Evolutionary conservation across 92 coral and sea anemone genomes (phyloP), one percentile per base, ranked within the genome.

Genomic region (Phenganax marumi): DNA sequence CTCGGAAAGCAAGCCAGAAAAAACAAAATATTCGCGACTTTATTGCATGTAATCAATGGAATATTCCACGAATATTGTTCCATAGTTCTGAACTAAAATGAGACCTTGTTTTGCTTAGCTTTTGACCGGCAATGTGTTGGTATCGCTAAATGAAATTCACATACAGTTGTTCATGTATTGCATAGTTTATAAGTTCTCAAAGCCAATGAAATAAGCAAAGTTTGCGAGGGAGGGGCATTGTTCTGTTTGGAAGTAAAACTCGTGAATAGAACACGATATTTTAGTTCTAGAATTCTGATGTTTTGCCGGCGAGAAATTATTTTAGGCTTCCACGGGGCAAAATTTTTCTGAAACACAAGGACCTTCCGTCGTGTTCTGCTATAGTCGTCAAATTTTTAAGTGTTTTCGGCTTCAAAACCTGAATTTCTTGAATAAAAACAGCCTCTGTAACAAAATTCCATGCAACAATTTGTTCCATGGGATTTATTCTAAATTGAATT

Each of bases 261-360:
- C 26, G 12, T 18, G 22, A 64, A 22, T 64, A 10, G 43, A 64
- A 64, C 26, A 13, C 47, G 11, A 17, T 64, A 25, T 64, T 64
- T 33, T 33, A 33, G 5, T 33, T 21, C 70, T 12, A 33, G 70
- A 64, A 64, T 64, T 5, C 26, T 64, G 70, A 43, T 64, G 43
- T 64, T 64, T 46, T 12, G 5, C 25, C 25, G 47, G 26, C 43
- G 43, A 33, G 43, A 33, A 33, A 33, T 1, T 33, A 5, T 33
- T 33, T 33, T 33, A 33, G 43, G 43, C 43, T 33, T 33, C 43
- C 23, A 64, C 6, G 6, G 43, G 10, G 43, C 70, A 64, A 64
- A 17, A 33, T 16, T 64, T 64, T 64, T 64, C 43, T 25, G 12
- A 12, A 64, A 22, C 70, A 64, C 70, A 64, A 64, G 70, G n/a